Evolutionary conservation across 53 echinoderm and acorn worm species (phyloP).

Genomic region (Crossaster papposus): DNA sequence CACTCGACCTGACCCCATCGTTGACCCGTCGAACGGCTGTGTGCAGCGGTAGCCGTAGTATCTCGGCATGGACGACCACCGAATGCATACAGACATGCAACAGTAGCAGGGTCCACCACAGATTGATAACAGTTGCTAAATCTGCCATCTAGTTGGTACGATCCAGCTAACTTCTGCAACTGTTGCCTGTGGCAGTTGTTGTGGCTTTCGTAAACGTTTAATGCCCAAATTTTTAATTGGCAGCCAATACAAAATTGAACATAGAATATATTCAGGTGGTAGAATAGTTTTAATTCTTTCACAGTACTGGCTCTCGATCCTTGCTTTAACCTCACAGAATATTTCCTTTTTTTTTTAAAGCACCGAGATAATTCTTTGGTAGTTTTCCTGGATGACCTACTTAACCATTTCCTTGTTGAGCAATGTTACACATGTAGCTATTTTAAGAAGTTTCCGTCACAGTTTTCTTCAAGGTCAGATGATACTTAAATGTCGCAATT

Average conservation of each 20-base stretch:
- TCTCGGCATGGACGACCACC: constrained; percentile 9
- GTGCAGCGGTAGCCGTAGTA: constrained; percentile 37
- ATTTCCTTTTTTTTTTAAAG: background rate
- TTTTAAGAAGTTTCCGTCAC: no score
- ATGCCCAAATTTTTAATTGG: background rate
- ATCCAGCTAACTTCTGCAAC: background rate
- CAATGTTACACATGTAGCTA: background rate
- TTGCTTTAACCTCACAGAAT: background rate
- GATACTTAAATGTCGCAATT: no score
- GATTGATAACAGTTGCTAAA: background rate
- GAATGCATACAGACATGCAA: constrained; percentile 30
- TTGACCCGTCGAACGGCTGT: constrained; percentile 17
- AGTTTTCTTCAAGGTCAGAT: no score
- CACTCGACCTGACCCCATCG: constrained; percentile 29
- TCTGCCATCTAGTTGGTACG: background rate
- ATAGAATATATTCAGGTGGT: background rate
- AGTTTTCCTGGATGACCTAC: background rate
- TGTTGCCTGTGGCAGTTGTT: background rate
- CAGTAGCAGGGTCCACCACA: constrained; percentile 53
- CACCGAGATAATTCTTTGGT: background rate
- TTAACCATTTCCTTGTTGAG: background rate
- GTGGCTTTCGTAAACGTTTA: background rate
- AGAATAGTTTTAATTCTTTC: no score
- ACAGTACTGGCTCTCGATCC: background rate
- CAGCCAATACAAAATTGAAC: background rate